These are phyloP conservation scores for Exocentrus adspersus DNA, from an alignment of 2,888 invertebrate species.

Conservation along the genomic window DNA sequence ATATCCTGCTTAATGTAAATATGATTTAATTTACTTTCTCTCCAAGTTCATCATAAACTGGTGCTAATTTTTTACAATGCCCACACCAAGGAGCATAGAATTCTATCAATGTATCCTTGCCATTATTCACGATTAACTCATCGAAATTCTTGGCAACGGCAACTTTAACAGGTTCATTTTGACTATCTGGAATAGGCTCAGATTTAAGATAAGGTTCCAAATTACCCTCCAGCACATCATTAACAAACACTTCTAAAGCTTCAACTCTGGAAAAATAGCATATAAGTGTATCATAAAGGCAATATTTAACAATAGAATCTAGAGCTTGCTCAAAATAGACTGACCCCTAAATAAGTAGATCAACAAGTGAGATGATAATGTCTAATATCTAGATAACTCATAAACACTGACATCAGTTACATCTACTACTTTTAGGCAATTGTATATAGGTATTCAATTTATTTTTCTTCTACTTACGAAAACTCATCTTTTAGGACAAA, in stretches of 20 bases:
- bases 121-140: conserved; percentile 89
- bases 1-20: not conserved
- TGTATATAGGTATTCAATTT: too few species aligned
- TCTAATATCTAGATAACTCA: too few species aligned
- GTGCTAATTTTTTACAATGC: conserved; percentile 96
- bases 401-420: too few species aligned
- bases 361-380: too few species aligned
- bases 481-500: conserved; percentile 91
- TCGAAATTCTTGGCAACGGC: conserved; percentile 98
- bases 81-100: conserved; percentile 99
- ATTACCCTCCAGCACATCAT: conserved; percentile 82
- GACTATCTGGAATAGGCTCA: conserved; percentile 87
- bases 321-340: too few species aligned
- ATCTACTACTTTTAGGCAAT: too few species aligned
- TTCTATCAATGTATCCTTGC: conserved; percentile 93
- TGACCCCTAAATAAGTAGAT: too few species aligned
- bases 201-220: conserved; percentile 95
- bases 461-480: too few species aligned
- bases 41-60: conserved; percentile 93
- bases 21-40: conserved; percentile 70
- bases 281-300: not conserved
- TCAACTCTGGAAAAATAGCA: conserved; percentile 73
- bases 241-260: conserved; percentile 83
- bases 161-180: conserved; percentile 84
- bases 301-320: conserved; percentile 20